Conservation (phyloP, 2,888 invertebrate genomes). For the Pyralis farinalis region DNA sequence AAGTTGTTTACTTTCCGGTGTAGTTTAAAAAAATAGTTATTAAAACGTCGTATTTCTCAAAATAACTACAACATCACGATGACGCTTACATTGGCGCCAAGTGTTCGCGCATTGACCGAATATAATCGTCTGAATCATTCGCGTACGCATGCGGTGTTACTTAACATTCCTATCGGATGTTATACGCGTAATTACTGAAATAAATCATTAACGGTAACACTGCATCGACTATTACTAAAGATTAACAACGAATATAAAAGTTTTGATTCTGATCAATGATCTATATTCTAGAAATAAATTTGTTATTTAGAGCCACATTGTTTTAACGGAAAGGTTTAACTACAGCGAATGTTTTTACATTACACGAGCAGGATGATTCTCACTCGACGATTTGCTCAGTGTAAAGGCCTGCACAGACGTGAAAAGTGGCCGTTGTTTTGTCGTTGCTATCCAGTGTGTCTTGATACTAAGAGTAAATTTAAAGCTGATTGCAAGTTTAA, state of each 20-base stretch:
- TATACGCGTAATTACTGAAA: constrained; percentile 67
- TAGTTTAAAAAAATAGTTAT: too few relatives aligned
- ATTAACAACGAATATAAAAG: constrained; percentile 23
- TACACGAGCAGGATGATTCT: too few relatives aligned
- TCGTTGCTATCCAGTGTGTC: too few relatives aligned
- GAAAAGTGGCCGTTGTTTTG: too few relatives aligned
- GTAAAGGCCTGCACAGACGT: too few relatives aligned
- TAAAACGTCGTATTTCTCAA: constrained; percentile 8
- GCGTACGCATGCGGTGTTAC: constrained; percentile 57
- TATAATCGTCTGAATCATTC: constrained; percentile 59
- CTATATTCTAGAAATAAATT: constrained; percentile 4
- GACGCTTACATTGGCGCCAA: constrained; percentile 44
- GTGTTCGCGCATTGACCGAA: constrained; percentile 69
- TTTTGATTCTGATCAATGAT: neutral
- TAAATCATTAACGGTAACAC: constrained; percentile 46
- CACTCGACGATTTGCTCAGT: too few relatives aligned
- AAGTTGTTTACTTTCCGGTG: too few relatives aligned
- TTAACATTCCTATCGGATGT: constrained; percentile 72
- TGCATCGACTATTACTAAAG: constrained; percentile 29
- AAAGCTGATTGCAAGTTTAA: too few relatives aligned
- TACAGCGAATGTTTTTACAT: too few relatives aligned
- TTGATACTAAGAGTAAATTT: too few relatives aligned
- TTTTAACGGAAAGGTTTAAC: too few relatives aligned
- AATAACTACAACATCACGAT: constrained; percentile 11
- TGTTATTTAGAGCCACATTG: neutral